Conservation (phyloP, 2,113 vertebrate genomes). For the Alligator mississippiensis region DNA sequence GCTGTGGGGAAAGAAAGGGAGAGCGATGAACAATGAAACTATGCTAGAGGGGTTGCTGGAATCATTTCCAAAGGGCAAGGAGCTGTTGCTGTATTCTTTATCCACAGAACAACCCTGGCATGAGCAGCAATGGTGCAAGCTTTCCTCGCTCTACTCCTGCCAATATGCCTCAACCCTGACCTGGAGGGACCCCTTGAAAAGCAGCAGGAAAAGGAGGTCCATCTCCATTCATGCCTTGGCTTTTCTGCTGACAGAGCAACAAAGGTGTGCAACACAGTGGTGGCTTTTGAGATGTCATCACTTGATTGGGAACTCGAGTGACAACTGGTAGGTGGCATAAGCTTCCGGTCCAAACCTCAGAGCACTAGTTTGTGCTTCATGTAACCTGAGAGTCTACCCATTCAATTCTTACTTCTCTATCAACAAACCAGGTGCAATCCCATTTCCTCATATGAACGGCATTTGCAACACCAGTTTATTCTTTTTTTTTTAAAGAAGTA, state of each 20-base stretch:
- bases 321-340: not conserved
- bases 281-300: not conserved
- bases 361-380: not conserved
- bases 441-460: accelerated
- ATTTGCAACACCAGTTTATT: not conserved
- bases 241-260: not conserved
- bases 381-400: not conserved
- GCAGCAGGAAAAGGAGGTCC: not conserved
- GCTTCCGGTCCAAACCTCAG: accelerated
- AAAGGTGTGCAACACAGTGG: accelerated
- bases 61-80: not conserved
- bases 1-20: slow-evolving; percentile 75
- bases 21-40: not conserved
- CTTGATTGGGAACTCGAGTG: not conserved
- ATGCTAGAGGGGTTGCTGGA: not conserved
- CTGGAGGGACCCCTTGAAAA: not conserved
- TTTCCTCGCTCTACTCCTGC: not conserved
- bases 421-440: accelerated
- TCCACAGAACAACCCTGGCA: not conserved
- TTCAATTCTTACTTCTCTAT: not conserved
- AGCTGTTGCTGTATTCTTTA: not conserved
- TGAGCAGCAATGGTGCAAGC: accelerated
- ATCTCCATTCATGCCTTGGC: not conserved
- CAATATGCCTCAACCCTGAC: not conserved
- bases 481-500: not conserved